phyloP scores from a whole-genome alignment of 2,888 invertebrate species.

The Muscina levida region DNA sequence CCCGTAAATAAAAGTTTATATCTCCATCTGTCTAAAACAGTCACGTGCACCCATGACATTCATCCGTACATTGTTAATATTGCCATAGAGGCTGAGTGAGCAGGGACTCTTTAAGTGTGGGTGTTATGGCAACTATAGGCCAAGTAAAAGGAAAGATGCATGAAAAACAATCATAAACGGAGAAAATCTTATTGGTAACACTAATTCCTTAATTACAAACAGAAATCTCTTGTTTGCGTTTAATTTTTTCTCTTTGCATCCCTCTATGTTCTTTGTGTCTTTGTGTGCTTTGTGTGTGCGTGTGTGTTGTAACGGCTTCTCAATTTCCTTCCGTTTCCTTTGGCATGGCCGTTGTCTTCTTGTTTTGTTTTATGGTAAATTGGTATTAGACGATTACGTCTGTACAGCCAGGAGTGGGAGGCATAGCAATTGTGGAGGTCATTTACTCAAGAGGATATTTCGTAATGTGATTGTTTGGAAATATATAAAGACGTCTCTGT shows the following conservation, averaged over 20 bases:
- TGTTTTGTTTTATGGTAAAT: constrained; percentile 45
- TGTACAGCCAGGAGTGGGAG: not conserved
- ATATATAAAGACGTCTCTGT: not conserved
- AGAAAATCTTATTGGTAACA: constrained; percentile 53
- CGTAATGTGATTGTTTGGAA: constrained; percentile 31
- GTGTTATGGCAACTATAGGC: not conserved
- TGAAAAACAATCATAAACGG: constrained; percentile 33
- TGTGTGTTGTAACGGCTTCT: not conserved
- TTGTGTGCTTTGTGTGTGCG: not conserved
- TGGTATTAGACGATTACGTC: constrained; percentile 51
- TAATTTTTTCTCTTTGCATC: constrained; percentile 6
- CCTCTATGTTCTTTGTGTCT: not conserved
- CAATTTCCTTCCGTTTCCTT: constrained; percentile 27
- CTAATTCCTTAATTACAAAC: constrained; percentile 62
- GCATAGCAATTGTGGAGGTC: not conserved
- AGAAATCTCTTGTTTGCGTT: constrained; percentile 39
- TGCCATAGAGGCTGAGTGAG: not conserved
- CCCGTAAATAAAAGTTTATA: constrained; percentile 64
- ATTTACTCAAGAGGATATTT: constrained; percentile 35
- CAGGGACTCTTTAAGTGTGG: not conserved
- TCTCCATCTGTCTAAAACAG: constrained; percentile 63
- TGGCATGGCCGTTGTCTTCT: not conserved
- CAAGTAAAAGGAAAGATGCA: constrained; percentile 16
- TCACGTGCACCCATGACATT: constrained; percentile 64
- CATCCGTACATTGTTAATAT: constrained; percentile 39